Conservation (phyloP, 1,140 invertebrate species). For the Rhyacophila brunnea region DNA sequence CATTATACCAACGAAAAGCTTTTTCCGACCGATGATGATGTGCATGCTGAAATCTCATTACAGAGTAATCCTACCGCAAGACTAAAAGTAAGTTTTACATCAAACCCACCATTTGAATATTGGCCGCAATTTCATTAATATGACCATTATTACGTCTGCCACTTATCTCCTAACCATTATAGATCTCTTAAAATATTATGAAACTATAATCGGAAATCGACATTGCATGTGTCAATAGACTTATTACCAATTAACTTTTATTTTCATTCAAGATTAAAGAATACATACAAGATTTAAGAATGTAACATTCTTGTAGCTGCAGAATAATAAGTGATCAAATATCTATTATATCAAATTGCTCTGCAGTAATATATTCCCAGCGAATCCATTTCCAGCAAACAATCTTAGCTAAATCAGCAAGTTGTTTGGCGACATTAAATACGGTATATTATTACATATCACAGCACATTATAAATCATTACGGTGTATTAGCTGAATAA, state of each 20-base stretch:
- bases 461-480: no score
- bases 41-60: constrained; percentile 46
- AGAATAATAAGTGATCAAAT: no score
- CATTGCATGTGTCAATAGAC: not conserved
- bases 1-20: constrained; percentile 69
- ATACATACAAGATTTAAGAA: no score
- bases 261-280: not conserved
- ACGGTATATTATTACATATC: no score
- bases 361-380: no score
- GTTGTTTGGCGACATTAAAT: no score
- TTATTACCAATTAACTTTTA: not conserved
- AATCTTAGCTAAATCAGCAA: no score
- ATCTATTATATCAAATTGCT: no score
- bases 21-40: constrained; percentile 47
- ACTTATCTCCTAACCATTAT: not conserved
- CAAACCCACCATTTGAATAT: not conserved
- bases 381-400: no score
- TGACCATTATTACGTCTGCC: not conserved
- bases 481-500: no score
- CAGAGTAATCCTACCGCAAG: constrained; percentile 42
- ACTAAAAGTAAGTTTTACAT: constrained; percentile 38
- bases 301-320: no score
- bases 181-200: constrained; percentile 39
- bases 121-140: not conserved
- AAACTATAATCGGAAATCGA: constrained; percentile 28